These are phyloP conservation scores for Grus americana DNA, from an alignment of 2,113 vertebrate species.

Conservation along the genomic window DNA sequence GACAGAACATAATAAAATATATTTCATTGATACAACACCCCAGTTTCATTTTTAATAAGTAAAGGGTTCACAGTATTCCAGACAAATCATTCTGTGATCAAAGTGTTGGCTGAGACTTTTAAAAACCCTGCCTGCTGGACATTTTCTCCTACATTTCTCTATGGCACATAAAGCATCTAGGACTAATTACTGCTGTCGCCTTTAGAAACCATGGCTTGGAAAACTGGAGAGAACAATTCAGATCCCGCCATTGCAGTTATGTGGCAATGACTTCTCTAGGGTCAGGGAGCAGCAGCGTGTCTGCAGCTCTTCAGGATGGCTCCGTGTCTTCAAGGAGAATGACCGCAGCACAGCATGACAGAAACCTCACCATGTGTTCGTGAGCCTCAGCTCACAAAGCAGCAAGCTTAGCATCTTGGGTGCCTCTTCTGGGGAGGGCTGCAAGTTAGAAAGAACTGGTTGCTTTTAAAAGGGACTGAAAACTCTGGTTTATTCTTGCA, in stretches of 20 bases:
- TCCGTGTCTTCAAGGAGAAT: not conserved
- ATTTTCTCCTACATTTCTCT: constrained; percentile 8
- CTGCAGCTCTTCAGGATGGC: not conserved
- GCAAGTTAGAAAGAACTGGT: rapidly evolving
- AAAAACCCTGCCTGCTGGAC: not conserved
- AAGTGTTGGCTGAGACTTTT: constrained; percentile 43
- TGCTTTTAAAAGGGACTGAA: not conserved
- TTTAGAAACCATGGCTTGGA: not conserved
- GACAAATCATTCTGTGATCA: constrained; percentile 57
- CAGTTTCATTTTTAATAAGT: constrained; percentile 60
- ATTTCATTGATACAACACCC: constrained; percentile 52
- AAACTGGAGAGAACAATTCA: not conserved
- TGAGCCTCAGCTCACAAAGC: not conserved
- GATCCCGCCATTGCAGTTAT: not conserved
- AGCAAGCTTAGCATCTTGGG: not conserved
- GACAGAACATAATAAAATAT: constrained; percentile 55
- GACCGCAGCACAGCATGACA: not conserved
- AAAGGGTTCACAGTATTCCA: constrained; percentile 32
- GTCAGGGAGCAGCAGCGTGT: not conserved
- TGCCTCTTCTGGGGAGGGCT: not conserved
- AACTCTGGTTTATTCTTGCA: not conserved
- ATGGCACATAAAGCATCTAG: not conserved
- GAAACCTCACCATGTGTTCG: not conserved
- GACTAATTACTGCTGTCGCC: constrained; percentile 4
- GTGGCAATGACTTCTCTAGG: not conserved